These are phyloP conservation scores for Tympanuchus pallidicinctus DNA, from an alignment of 2,113 vertebrate genomes.

Conservation along the genomic window DNA sequence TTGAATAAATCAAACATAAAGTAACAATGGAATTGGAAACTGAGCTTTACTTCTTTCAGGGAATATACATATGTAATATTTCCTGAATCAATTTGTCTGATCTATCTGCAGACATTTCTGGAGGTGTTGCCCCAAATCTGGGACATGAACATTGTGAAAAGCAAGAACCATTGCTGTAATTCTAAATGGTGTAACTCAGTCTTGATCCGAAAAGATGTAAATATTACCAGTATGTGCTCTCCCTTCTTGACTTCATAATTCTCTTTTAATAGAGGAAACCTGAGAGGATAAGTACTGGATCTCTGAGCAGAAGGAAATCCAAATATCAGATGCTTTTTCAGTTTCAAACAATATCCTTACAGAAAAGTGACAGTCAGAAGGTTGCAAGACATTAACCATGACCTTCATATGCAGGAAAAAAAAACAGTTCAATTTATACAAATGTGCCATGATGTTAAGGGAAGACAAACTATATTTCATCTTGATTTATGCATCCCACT, in stretches of 20 bases:
- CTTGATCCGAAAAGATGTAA: background rate
- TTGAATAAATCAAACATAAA: conserved; percentile 32
- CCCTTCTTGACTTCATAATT: background rate
- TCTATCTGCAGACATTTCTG: background rate
- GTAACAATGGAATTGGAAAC: background rate
- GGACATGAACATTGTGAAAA: background rate
- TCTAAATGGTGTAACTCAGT: background rate
- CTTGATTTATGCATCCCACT: background rate
- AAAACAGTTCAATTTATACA: background rate
- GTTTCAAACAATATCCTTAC: background rate
- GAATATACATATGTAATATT: background rate
- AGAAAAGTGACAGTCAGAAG: background rate
- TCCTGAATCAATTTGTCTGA: background rate
- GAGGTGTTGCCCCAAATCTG: background rate
- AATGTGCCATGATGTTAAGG: background rate
- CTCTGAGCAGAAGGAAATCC: background rate
- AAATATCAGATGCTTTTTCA: background rate
- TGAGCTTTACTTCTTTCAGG: background rate
- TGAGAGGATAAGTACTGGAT: background rate
- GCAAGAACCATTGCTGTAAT: background rate
- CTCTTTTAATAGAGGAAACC: background rate
- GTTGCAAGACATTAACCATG: background rate
- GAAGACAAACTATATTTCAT: background rate
- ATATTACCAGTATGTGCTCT: background rate
- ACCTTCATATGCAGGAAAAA: background rate